phyloP scores from a whole-genome alignment of 1,140 invertebrate species.

The Drosophila nikananu region DNA sequence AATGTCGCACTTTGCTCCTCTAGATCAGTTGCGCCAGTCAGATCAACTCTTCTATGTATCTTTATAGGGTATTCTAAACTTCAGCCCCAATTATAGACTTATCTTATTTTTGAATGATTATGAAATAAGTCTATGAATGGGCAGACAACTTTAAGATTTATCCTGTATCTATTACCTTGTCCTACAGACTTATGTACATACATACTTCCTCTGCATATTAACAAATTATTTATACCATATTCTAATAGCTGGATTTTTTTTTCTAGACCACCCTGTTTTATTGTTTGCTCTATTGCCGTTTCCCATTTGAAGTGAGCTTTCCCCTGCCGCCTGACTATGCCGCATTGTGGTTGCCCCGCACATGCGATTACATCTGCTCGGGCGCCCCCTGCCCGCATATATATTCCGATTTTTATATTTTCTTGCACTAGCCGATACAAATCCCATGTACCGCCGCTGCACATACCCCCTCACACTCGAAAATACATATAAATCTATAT shows the following conservation, averaged over 20 bases:
- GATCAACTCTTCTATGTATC: neutral
- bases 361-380: slow-evolving; percentile 32
- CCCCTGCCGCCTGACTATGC: slow-evolving; percentile 12
- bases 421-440: slow-evolving; percentile 44
- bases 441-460: slow-evolving; percentile 59
- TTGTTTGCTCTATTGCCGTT: slow-evolving; percentile 23
- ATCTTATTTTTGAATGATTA: neutral
- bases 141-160: neutral
- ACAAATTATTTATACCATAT: neutral
- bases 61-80: neutral
- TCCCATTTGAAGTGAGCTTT: slow-evolving; percentile 32
- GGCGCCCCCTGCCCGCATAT: slow-evolving; percentile 14
- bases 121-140: neutral
- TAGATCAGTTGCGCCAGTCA: neutral
- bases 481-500: slow-evolving; percentile 39
- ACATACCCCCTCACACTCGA: slow-evolving; percentile 40
- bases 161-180: too few relatives aligned
- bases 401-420: slow-evolving; percentile 52
- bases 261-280: slow-evolving; percentile 22
- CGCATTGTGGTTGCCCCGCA: slow-evolving; percentile 9
- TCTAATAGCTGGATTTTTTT: neutral
- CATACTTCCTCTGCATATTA: neutral
- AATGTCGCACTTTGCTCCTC: neutral
- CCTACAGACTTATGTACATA: neutral
- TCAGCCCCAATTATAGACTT: too few relatives aligned